Evolutionary conservation across 2,888 invertebrate species (phyloP).

Genomic region (Gnatocerus cornutus): DNA sequence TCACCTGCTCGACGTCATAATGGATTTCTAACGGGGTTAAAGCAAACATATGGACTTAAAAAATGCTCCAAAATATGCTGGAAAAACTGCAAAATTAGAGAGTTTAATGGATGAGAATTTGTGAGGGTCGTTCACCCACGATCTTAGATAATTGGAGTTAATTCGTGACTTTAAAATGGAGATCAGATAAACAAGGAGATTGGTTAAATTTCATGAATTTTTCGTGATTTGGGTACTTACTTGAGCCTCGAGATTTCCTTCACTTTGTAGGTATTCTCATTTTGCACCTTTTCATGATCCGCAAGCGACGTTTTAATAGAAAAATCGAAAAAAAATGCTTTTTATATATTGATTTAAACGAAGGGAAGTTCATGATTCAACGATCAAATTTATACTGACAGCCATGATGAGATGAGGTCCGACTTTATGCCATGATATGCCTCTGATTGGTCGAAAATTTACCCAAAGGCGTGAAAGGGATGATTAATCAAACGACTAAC

Average conservation of each 20-base stretch:
- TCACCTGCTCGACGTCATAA: slow-evolving; percentile 54
- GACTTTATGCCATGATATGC: slow-evolving; percentile 84
- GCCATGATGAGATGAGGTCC: slow-evolving; percentile 92
- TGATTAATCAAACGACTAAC: slow-evolving; percentile 42
- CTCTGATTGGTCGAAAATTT: slow-evolving; percentile 77
- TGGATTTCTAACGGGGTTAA: slow-evolving; percentile 38
- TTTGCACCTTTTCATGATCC: slow-evolving; percentile 64
- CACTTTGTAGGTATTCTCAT: slow-evolving; percentile 64
- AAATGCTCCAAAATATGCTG: slow-evolving; percentile 7
- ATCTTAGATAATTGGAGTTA: not conserved
- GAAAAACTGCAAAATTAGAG: slow-evolving; percentile 16
- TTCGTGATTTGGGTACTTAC: slow-evolving; percentile 18
- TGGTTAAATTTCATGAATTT: slow-evolving; percentile 10
- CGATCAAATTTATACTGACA: slow-evolving; percentile 98
- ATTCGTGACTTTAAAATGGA: slow-evolving; percentile 50
- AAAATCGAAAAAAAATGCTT: slow-evolving; percentile 63
- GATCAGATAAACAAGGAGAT: slow-evolving; percentile 32
- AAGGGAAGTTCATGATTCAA: slow-evolving; percentile 89
- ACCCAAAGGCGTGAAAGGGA: slow-evolving; percentile 48
- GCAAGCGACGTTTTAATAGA: slow-evolving; percentile 61
- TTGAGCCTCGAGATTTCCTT: slow-evolving; percentile 35
- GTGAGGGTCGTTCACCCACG: slow-evolving; percentile 17
- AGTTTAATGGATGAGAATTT: not conserved
- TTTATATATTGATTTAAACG: slow-evolving; percentile 74
- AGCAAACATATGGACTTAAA: slow-evolving; percentile 37